A percentile compares a stretch with the other conserved stretches of the same genome.
phyloP scores from a whole-genome alignment of 2,888 invertebrate genomes.

The Brenthis daphne region DNA sequence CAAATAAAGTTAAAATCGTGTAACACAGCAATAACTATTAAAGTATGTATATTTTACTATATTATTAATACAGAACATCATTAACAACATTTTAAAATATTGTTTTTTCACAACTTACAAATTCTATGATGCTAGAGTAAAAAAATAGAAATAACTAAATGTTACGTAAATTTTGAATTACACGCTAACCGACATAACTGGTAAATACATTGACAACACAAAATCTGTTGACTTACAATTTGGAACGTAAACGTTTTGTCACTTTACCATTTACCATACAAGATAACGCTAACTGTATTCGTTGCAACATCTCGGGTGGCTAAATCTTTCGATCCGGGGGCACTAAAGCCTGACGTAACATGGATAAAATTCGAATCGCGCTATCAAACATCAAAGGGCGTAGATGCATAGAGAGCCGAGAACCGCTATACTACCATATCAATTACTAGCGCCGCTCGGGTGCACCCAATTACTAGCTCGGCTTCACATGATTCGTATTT shows the following conservation, averaged over 20 bases:
- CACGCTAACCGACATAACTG: conserved; percentile 6
- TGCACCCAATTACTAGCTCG: conserved; percentile 77
- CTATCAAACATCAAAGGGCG: conserved; percentile 54
- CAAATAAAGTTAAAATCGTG: too few species aligned
- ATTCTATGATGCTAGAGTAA: too few species aligned
- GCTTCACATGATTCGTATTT: conserved; percentile 75
- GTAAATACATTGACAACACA: conserved; percentile 1
- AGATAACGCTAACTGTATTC: conserved; percentile 64
- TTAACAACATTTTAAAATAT: too few species aligned
- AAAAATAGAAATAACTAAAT: too few species aligned
- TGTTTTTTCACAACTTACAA: too few species aligned
- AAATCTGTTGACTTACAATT: conserved; percentile 6
- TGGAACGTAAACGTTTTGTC: conserved; percentile 51
- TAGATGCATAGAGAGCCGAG: conserved; percentile 60
- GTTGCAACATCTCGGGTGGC: conserved; percentile 61
- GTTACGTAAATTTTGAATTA: too few species aligned
- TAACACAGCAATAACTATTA: too few species aligned
- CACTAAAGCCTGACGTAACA: conserved; percentile 47
- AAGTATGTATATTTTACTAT: too few species aligned
- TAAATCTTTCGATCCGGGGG: conserved; percentile 46
- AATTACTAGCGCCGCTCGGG: conserved; percentile 75
- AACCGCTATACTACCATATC: conserved; percentile 77
- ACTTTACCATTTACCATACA: conserved; percentile 68
- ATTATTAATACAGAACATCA: too few species aligned
- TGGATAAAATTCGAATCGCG: conserved; percentile 6